Base-by-base conservation (phyloP, 2,888 invertebrate genomes). In the Polylopha cassiicola region DNA sequence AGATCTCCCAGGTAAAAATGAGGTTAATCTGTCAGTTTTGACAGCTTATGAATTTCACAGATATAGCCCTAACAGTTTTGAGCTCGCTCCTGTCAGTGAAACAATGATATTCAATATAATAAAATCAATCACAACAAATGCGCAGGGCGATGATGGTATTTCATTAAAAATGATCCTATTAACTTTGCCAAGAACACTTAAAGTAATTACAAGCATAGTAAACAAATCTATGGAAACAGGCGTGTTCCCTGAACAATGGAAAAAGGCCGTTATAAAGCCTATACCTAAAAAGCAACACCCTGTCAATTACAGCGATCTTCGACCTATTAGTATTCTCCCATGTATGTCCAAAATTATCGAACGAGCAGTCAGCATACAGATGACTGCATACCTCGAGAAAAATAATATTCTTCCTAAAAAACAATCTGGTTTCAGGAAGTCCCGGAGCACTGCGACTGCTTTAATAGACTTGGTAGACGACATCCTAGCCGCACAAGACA, bases 201-300 rank as follows among this genome's bases (percentile, higher is more conserved):
- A 22, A 5, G n/a, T 10, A 5, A 44, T 38, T 18, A 44, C 41
- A n/a, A n/a, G 3, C 11, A 38, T 45, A 7, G 27, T 42, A 2
- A 41, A 41, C 15, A 14, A 16, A 3, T 37, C 33, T 4, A 33
- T 44, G 1, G 11, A n/a, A 6, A 17, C 18, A 2, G 10, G 20
- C 5, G 6, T 8, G 4, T 53, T 53, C 30, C 55, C 56, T 9
- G 36, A 33, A 1, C 9, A 16, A 4, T 58, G 58, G 55, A 59
- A 59, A 29, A 28, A 9, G 2, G 51, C 56, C 1, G 4, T 48
- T 3, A 39, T 61, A 4, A 23, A 13, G 7, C 57, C 56, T 0
- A 28, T 61, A 2, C 52, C 52, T 0, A 61, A 61, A 32, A 42
- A 29, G 10, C 20, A 26, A 15, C 37, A 34, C 9, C 48, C 51